Conservation (phyloP, 2,888 invertebrate species). For the Apotomis capreana region DNA sequence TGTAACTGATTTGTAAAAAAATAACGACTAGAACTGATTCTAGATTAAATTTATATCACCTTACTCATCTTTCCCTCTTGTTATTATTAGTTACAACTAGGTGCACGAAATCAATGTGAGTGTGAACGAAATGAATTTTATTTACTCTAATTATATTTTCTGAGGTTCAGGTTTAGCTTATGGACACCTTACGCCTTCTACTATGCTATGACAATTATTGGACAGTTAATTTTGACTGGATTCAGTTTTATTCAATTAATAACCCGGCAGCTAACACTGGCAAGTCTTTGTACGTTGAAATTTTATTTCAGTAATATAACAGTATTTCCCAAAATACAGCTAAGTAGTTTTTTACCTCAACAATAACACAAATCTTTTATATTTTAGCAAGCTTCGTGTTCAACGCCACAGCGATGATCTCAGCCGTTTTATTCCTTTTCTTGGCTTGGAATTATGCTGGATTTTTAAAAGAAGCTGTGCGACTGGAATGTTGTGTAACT, state of each 20-base stretch:
- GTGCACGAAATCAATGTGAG: too few species aligned
- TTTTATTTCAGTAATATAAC: neutral
- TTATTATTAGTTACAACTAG: too few species aligned
- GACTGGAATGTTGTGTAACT: neutral
- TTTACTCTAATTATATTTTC: neutral
- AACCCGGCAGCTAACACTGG: slow-evolving; percentile 7
- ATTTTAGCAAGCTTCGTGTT: slow-evolving; percentile 14
- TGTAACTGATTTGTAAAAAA: too few species aligned
- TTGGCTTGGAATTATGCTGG: slow-evolving; percentile 6
- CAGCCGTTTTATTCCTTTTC: slow-evolving; percentile 1
- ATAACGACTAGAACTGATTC: too few species aligned
- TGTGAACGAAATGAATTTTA: too few species aligned
- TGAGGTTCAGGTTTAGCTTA: slow-evolving; percentile 3
- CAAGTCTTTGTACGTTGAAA: slow-evolving; percentile 1
- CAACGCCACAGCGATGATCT: neutral
- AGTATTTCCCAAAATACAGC: neutral
- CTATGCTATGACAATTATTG: neutral
- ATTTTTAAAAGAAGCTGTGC: neutral
- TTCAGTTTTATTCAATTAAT: slow-evolving; percentile 11
- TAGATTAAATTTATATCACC: too few species aligned
- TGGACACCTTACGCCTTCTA: slow-evolving; percentile 1
- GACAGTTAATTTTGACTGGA: neutral
- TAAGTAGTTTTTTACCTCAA: neutral
- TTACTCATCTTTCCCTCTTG: too few species aligned
- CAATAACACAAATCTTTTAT: neutral